Conservation (phyloP, 1,140 invertebrate species). For the Aplysia californica region DNA sequence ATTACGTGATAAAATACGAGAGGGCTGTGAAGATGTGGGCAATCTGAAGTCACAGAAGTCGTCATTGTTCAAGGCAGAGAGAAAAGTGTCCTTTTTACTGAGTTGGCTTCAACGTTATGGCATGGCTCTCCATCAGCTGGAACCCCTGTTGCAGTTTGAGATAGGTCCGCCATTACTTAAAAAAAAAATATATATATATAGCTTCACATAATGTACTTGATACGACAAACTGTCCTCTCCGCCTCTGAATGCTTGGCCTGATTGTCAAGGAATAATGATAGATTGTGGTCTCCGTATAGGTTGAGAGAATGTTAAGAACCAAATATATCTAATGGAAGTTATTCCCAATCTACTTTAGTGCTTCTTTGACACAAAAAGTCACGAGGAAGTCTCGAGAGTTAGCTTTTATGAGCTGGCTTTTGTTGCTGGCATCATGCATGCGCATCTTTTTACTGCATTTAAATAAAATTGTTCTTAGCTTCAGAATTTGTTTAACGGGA, state of each 20-base stretch:
- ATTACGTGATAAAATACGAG: no score
- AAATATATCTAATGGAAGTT: background rate
- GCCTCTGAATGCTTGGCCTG: background rate
- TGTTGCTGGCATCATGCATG: no score
- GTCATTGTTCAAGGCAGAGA: conserved; percentile 17
- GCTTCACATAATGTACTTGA: background rate
- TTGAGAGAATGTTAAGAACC: background rate
- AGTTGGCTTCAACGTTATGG: conserved; percentile 23
- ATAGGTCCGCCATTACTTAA: conserved; percentile 2
- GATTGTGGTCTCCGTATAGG: background rate
- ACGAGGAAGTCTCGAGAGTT: no score
- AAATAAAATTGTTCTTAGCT: no score
- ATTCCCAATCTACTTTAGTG: no score
- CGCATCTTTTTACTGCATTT: no score
- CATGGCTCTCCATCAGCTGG: conserved; percentile 5
- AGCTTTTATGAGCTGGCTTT: no score
- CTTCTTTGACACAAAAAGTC: no score
- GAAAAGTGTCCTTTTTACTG: conserved; percentile 15
- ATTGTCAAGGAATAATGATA: background rate
- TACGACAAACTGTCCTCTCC: background rate
- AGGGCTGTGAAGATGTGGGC: background rate
- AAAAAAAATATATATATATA: background rate
- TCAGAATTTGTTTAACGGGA: no score
- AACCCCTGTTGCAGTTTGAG: conserved; percentile 21
- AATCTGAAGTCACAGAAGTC: conserved; percentile 5